Percentiles rank a stretch among this genome's conserved stretches.
phyloP scores from a whole-genome alignment of 2,113 vertebrate species.

The Furnarius figulus region DNA sequence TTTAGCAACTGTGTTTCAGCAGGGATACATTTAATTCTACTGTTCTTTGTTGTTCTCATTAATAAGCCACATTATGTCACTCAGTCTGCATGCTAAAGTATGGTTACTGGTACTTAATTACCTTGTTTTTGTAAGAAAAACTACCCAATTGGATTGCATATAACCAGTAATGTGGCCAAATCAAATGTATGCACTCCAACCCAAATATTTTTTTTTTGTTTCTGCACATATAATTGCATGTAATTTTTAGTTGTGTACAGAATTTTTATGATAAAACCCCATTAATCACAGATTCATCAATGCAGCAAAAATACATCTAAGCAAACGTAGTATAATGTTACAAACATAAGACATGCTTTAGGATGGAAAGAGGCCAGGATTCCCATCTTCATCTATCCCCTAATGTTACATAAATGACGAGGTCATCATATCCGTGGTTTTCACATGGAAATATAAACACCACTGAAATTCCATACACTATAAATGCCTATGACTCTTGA shows the following conservation, averaged over 20 bases:
- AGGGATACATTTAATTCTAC: slow-evolving; percentile 15
- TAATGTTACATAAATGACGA: slow-evolving; percentile 59
- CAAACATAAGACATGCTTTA: slow-evolving; percentile 34
- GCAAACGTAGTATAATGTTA: slow-evolving; percentile 50
- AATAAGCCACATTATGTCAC: slow-evolving; percentile 51
- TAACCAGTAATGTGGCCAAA: slow-evolving; percentile 66
- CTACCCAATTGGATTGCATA: slow-evolving; percentile 39
- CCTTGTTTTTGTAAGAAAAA: slow-evolving; percentile 66
- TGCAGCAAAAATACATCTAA: slow-evolving; percentile 57
- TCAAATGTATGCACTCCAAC: slow-evolving; percentile 70
- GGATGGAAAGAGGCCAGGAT: slow-evolving; percentile 55
- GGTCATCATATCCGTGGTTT: slow-evolving; percentile 52
- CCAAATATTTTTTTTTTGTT: slow-evolving; percentile 75
- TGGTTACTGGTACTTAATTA: slow-evolving; percentile 61
- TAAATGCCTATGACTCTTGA: neutral
- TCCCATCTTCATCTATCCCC: slow-evolving; percentile 54
- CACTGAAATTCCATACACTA: neutral
- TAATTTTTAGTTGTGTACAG: slow-evolving; percentile 75
- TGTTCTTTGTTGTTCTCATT: slow-evolving; percentile 57
- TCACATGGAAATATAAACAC: slow-evolving; percentile 52
- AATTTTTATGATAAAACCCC: slow-evolving; percentile 70
- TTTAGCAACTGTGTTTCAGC: slow-evolving; percentile 39
- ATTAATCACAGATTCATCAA: slow-evolving; percentile 71
- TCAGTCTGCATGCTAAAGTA: slow-evolving; percentile 39
- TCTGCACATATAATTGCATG: slow-evolving; percentile 73